phyloP scores from a whole-genome alignment of 2,113 vertebrate species.

The Plestiodon gilberti region DNA sequence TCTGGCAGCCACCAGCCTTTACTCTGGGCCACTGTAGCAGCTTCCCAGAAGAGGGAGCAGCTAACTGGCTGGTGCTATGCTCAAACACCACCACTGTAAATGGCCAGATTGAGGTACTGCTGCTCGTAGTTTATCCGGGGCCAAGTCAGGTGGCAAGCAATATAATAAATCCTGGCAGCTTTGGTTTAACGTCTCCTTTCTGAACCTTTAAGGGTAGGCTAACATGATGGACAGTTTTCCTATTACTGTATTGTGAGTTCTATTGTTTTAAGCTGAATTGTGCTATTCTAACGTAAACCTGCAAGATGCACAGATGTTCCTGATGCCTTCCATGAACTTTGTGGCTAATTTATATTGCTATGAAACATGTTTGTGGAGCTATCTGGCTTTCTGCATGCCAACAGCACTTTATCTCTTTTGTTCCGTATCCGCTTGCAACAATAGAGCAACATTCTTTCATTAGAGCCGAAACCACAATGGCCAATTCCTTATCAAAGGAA shows the following conservation, averaged over 20 bases:
- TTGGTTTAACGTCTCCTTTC: background rate
- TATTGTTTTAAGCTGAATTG: background rate
- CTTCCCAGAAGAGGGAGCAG: background rate
- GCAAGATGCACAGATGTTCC: background rate
- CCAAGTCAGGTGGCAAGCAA: background rate
- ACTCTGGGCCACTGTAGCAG: background rate
- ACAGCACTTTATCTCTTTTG: constrained; percentile 12
- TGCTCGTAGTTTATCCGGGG: background rate
- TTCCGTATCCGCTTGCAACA: background rate
- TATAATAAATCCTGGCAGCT: background rate
- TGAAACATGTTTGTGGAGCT: background rate
- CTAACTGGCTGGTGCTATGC: background rate
- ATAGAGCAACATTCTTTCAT: constrained; percentile 6
- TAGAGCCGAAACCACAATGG: constrained; percentile 10
- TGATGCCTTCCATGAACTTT: background rate
- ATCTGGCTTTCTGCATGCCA: background rate
- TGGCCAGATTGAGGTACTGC: background rate
- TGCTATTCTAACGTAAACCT: background rate
- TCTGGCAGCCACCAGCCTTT: background rate
- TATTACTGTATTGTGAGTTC: too few species aligned
- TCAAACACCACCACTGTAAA: background rate
- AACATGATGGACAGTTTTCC: background rate
- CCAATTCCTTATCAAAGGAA: constrained; percentile 1
- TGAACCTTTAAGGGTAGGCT: background rate
- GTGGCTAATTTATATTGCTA: background rate